A percentile compares a stretch with the other conserved stretches of the same genome.
Conservation (phyloP, 2,113 vertebrate genomes). For the Lagopus muta region DNA sequence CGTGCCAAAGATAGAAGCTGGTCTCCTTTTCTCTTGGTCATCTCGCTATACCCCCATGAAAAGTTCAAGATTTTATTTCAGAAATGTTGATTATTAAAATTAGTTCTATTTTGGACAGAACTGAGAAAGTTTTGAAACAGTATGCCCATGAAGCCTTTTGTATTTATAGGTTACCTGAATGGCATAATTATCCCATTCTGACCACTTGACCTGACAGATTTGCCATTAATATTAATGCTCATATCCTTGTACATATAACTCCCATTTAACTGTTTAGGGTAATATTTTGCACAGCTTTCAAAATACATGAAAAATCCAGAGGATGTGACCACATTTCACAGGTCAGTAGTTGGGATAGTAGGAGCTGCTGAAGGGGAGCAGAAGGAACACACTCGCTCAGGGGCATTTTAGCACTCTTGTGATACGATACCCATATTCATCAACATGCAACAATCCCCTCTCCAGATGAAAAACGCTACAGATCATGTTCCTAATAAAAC, state of each 20-base stretch:
- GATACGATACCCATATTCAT: slow-evolving; percentile 63
- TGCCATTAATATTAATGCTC: slow-evolving; percentile 34
- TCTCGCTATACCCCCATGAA: background rate
- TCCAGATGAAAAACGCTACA: slow-evolving; percentile 64
- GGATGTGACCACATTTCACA: slow-evolving; percentile 51
- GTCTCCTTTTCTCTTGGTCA: background rate
- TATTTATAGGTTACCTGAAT: background rate
- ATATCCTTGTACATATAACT: background rate
- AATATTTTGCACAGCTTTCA: slow-evolving; percentile 42
- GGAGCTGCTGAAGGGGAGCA: slow-evolving; percentile 55
- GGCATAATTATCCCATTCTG: background rate
- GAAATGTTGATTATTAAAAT: background rate
- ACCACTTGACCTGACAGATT: accelerated
- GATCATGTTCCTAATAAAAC: slow-evolving; percentile 71
- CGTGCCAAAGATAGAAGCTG: background rate
- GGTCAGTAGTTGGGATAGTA: slow-evolving; percentile 56
- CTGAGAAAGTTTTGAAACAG: background rate
- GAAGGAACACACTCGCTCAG: slow-evolving; percentile 48
- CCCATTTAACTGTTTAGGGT: slow-evolving; percentile 30
- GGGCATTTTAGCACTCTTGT: slow-evolving; percentile 71
- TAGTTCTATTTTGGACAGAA: background rate
- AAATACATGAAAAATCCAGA: slow-evolving; percentile 51
- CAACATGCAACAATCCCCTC: slow-evolving; percentile 57
- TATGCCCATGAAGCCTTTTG: background rate
- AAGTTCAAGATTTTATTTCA: background rate